phyloP scores from a whole-genome alignment of 2,888 invertebrate genomes.

The Teleiodes luculella region DNA sequence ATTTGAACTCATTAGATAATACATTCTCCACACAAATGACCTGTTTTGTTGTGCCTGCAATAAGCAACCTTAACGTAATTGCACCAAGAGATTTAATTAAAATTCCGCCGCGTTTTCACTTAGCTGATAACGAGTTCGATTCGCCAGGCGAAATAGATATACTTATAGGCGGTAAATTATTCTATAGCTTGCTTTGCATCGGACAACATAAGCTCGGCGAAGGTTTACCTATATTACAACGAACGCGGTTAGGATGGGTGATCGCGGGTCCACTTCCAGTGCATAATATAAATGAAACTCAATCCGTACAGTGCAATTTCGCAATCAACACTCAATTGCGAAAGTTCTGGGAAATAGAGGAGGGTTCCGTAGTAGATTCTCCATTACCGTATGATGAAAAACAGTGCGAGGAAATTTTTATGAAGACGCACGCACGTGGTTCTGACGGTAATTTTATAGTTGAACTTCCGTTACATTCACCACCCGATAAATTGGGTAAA shows the following conservation, averaged over 20 bases:
- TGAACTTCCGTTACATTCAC: constrained; percentile 1
- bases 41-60: constrained; percentile 17
- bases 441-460: constrained; percentile 18
- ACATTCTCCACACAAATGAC: constrained; percentile 6
- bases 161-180: constrained; percentile 15
- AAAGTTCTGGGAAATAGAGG: too few species aligned
- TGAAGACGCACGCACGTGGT: constrained; percentile 4
- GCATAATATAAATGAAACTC: not conserved
- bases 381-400: constrained; percentile 11
- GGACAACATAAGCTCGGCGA: too few species aligned
- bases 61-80: constrained; percentile 9
- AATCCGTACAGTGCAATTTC: too few species aligned
- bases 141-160: constrained; percentile 7
- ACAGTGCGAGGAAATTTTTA: constrained; percentile 10
- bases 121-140: constrained; percentile 14
- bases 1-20: not conserved
- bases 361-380: too few species aligned
- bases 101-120: not conserved
- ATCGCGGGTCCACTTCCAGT: constrained; percentile 6
- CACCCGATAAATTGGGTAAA: not conserved
- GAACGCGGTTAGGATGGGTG: too few species aligned
- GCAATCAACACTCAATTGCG: too few species aligned
- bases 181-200: constrained; percentile 15
- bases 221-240: constrained; percentile 14
- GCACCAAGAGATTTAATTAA: not conserved